Conservation (phyloP, 1,140 invertebrate genomes). For the Polypedilum vanderplanki region DNA sequence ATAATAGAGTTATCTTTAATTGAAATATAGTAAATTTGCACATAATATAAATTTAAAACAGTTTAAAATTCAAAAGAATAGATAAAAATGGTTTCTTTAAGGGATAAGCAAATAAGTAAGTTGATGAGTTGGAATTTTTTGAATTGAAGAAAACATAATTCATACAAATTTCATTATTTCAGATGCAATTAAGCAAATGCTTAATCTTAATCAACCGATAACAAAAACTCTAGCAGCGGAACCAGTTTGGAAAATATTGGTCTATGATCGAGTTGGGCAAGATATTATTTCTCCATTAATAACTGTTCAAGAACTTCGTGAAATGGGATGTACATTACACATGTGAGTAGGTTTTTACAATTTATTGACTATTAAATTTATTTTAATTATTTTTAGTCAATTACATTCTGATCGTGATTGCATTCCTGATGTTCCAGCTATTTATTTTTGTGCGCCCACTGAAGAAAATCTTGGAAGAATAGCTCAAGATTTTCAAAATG, state of each 20-base stretch:
- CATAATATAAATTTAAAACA: no score
- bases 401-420: conserved; percentile 90
- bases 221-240: conserved; percentile 68
- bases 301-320: conserved; percentile 90
- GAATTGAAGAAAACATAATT: conserved; percentile 31
- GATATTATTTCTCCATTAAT: conserved; percentile 97
- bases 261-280: conserved; percentile 93
- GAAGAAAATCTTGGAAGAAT: conserved; percentile 95
- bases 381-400: conserved; percentile 52
- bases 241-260: conserved; percentile 91
- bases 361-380: neutral
- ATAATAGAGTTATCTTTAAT: no score
- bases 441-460: conserved; percentile 97
- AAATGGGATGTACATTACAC: conserved; percentile 94
- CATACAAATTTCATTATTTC: conserved; percentile 37
- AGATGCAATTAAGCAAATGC: conserved; percentile 87
- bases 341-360: conserved; percentile 59
- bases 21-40: no score
- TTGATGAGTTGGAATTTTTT: conserved; percentile 32
- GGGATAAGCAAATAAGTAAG: conserved; percentile 67
- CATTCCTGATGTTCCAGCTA: conserved; percentile 95
- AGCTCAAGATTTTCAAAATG: conserved; percentile 84
- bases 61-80: no score
- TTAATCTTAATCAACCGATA: conserved; percentile 80
- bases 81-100: conserved; percentile 55